Conservation (phyloP, 2,888 invertebrate species). For the Catocala sponsa region DNA sequence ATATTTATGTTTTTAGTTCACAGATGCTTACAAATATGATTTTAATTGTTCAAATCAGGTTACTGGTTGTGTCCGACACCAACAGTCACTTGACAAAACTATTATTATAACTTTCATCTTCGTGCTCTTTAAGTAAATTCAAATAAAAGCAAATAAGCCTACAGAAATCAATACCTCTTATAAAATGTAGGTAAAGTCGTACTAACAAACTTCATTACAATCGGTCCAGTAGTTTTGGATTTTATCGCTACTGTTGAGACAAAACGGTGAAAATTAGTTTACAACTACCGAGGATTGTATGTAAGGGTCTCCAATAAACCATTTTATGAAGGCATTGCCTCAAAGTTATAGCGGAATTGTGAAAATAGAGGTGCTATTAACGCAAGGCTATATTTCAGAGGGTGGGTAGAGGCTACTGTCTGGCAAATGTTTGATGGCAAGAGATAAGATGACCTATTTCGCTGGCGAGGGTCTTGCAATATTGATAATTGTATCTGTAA, state of each 20-base stretch:
- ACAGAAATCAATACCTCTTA: too few relatives aligned
- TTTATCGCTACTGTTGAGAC: slow-evolving; percentile 5
- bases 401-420: slow-evolving; percentile 1
- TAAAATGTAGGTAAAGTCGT: too few relatives aligned
- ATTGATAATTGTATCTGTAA: too few relatives aligned
- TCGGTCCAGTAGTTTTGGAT: slow-evolving; percentile 6
- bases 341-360: slow-evolving; percentile 34
- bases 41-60: too few relatives aligned
- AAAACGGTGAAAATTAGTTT: slow-evolving; percentile 35
- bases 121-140: too few relatives aligned
- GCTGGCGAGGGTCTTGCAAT: too few relatives aligned
- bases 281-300: slow-evolving; percentile 19
- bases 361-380: slow-evolving; percentile 31
- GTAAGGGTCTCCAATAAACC: slow-evolving; percentile 31
- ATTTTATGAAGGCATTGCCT: slow-evolving; percentile 40
- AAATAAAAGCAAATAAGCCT: too few relatives aligned
- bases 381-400: slow-evolving; percentile 13
- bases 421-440: slow-evolving; percentile 8
- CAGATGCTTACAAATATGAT: too few relatives aligned
- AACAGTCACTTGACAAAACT: too few relatives aligned
- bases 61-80: too few relatives aligned
- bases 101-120: too few relatives aligned
- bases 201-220: slow-evolving; percentile 8
- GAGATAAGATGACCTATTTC: slow-evolving; percentile 9
- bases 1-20: too few relatives aligned